Base-by-base conservation (phyloP, 1,140 invertebrate species). In the Oncopeltus fasciatus region DNA sequence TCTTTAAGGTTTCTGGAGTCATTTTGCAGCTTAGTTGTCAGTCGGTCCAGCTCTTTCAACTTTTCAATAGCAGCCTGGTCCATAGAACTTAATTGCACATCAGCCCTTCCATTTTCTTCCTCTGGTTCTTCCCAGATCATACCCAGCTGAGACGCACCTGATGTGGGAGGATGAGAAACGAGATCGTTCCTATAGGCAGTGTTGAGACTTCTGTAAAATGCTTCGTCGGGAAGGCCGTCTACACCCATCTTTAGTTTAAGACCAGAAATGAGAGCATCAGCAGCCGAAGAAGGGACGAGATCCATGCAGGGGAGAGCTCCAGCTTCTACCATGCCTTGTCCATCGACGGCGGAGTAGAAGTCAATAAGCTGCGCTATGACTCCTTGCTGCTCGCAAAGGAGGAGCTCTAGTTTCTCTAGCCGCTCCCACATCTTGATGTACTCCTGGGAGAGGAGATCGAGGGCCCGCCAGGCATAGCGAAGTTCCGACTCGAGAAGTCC, bases 401-500 rank as follows among this genome's bases (percentile, higher is more conserved):
- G 79, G 43, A 86, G 82, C 72, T 95, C 92, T n/a, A 94, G 74
- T 73, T 92, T 90, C 69, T 95, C 91, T 51, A 95, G 77, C 59
- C 90, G 78, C 70, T 91, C 87, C 91, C 91, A 94, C 84, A 95
- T 95, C 70, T 90, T 89, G 16, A 92, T 86, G 69, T 93, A 95
- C 71, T 95, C 92, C 68, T 90, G 87, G 20, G 89, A 92, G 5
- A 95, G 79, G 38, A 94, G 78, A 71, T 94, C 90, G 59, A 95
- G 74, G 1, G 91, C 89, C 64, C 90, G 79, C 91, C 91, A 95
- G 0, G 91, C 91, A 70, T 90, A 92, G 66, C 90, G 87, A 20
- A 95, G 76, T 73, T 95, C 91, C 0, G 88, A 89, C 73, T 94
- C 91, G 14, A 95, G 78, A 49, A 91, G 84, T 68, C 85, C 88